Conservation (phyloP, 2,888 invertebrate species). For the Lasiommata megera region DNA sequence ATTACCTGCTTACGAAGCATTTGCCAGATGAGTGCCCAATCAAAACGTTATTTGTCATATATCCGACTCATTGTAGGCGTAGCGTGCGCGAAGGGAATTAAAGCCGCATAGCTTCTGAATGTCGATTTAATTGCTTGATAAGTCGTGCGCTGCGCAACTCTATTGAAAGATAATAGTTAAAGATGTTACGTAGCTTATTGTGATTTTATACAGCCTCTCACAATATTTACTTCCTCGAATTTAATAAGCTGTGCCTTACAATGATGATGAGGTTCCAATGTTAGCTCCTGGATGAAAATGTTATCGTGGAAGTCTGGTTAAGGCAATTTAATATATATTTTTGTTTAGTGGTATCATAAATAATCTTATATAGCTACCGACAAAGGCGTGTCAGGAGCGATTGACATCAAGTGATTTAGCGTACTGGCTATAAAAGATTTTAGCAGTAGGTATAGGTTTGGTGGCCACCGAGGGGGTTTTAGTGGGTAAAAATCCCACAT, state of each 20-base stretch:
- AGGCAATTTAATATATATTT: too few species aligned
- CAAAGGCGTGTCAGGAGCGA: too few species aligned
- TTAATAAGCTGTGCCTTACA: conserved; percentile 5
- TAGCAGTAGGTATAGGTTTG: too few species aligned
- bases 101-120: conserved; percentile 77
- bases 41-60: conserved; percentile 79
- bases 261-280: background rate
- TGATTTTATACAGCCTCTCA: conserved; percentile 42
- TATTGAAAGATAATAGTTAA: conserved; percentile 75
- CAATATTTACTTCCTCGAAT: conserved; percentile 18
- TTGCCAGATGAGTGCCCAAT: conserved; percentile 54
- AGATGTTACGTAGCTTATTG: conserved; percentile 71
- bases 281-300: background rate
- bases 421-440: too few species aligned
- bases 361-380: too few species aligned
- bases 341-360: too few species aligned
- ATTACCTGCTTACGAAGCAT: conserved; percentile 22
- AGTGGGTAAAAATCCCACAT: too few species aligned
- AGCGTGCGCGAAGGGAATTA: conserved; percentile 63
- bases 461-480: too few species aligned
- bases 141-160: conserved; percentile 67
- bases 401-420: too few species aligned
- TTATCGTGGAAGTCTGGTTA: background rate
- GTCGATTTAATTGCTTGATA: conserved; percentile 81
- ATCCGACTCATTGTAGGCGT: conserved; percentile 74